Conservation (phyloP, 1,140 invertebrate genomes). For the Ceratina calcarata region DNA sequence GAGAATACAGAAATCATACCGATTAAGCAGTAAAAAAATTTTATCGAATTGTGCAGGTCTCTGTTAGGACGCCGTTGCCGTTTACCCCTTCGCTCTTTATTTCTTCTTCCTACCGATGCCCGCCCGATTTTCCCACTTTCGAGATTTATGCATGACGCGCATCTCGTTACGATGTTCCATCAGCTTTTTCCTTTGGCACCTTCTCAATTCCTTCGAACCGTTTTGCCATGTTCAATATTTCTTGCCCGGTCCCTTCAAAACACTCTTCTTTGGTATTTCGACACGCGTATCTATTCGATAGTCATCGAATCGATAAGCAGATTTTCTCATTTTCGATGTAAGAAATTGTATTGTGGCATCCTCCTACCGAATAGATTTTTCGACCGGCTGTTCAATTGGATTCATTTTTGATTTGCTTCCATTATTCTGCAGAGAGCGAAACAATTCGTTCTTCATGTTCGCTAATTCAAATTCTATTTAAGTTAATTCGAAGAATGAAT, state of each 20-base stretch:
- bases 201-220: neutral
- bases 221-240: neutral
- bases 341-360: conserved; percentile 19
- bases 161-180: conserved; percentile 8
- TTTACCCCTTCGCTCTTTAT: neutral
- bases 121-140: neutral
- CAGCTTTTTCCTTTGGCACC: too few relatives aligned
- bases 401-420: neutral
- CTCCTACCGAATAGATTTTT: conserved; percentile 33
- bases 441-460: neutral
- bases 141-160: neutral
- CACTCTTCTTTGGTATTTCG: neutral
- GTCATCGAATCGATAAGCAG: conserved; percentile 31
- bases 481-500: neutral
- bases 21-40: conserved; percentile 35
- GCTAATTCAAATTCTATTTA: neutral
- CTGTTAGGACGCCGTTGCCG: conserved; percentile 14
- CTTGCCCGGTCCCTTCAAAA: neutral
- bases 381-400: neutral
- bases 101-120: neutral
- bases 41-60: conserved; percentile 27
- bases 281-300: conserved; percentile 10
- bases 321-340: conserved; percentile 39
- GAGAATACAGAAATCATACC: conserved; percentile 23
- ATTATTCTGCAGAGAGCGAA: too few relatives aligned